Base-by-base conservation (phyloP, 2,888 invertebrate species). In the Sabatieria punctata region DNA sequence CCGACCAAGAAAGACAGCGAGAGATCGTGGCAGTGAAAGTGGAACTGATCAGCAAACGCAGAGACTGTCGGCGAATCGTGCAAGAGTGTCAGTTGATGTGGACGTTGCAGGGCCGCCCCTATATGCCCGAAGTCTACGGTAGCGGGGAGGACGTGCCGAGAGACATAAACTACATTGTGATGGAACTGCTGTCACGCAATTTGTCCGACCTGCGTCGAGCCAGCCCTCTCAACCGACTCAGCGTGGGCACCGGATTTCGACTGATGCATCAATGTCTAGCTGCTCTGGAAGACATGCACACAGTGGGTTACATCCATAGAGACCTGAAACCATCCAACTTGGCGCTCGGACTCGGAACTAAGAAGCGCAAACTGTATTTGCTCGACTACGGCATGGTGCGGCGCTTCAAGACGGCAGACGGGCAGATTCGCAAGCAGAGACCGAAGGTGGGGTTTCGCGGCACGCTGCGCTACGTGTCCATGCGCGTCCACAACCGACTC, bases 21-120 rank as follows among this genome's bases (percentile, higher is more conserved):
- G 51, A 52, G n/a, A n/a, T n/a, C 37, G 55, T 56, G 19, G 58
- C 58, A 2, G 53, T 58, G 24, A 57, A 58, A 37, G 57, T 46
- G 11, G 58, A 58, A 38, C 55, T 54, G 30, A 53, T 51, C 21
- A 46, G 23, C 23, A 43, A 55, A 30, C 45, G 50, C 18, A 54
- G 55, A n/a, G 53, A 54, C 4, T 51, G 49, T 22, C 49, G 49
- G 21, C 46, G 58, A 35, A 57, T 58, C 57, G 53, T 58, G 36
- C 46, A 57, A 21, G 58, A 58, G 41, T 57, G 57, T 38, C 47
- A 49, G 18, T 50, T 55, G 15, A 50, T 58, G 15, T 26, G 54
- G 8, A 51, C 52, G 13, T 46, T 58, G 37, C 58, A 57, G 37
- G 56, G 57, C 18, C 51, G 49, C 41, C 51, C 51, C 1, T 50